These are phyloP conservation scores for Aphelinus certus DNA, from an alignment of 1,140 invertebrate genomes.

Conservation along the genomic window DNA sequence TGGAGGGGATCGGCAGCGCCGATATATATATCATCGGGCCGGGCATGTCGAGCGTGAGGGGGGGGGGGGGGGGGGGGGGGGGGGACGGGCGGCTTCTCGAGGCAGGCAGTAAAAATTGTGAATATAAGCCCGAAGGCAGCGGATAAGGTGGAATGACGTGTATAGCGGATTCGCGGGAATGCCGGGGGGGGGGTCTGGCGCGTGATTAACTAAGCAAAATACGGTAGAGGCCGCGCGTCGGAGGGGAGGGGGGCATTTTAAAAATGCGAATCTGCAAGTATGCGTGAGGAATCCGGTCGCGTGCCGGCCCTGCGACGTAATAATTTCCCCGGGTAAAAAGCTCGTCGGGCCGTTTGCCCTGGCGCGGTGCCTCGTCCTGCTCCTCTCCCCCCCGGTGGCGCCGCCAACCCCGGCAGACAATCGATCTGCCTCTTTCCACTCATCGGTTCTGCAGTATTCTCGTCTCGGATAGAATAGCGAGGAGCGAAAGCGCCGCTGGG, in stretches of 20 bases:
- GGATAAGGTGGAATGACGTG: too few relatives aligned
- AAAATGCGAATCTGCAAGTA: conserved; percentile 28
- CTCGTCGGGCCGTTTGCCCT: conserved; percentile 10
- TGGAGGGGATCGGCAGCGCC: too few relatives aligned
- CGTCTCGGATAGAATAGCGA: too few relatives aligned
- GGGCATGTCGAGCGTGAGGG: too few relatives aligned
- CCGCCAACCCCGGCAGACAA: conserved; percentile 37
- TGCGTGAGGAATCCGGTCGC: neutral
- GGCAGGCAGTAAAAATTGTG: too few relatives aligned
- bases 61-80: too few relatives aligned
- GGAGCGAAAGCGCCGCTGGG: conserved; percentile 36
- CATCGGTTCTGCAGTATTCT: conserved; percentile 17
- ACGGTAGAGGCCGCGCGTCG: neutral
- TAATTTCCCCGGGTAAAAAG: conserved; percentile 22
- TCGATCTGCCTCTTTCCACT: conserved; percentile 54
- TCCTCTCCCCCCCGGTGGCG: conserved; percentile 39
- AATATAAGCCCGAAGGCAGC: too few relatives aligned
- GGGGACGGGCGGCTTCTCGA: too few relatives aligned
- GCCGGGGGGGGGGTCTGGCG: too few relatives aligned
- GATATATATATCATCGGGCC: too few relatives aligned
- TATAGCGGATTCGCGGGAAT: too few relatives aligned
- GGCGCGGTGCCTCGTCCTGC: neutral
- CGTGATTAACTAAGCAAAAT: neutral
- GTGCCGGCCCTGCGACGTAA: neutral
- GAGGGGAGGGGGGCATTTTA: conserved; percentile 5